Evolutionary conservation across 2,113 vertebrate genomes (phyloP).

Genomic region (Pyxicephalus adspersus): DNA sequence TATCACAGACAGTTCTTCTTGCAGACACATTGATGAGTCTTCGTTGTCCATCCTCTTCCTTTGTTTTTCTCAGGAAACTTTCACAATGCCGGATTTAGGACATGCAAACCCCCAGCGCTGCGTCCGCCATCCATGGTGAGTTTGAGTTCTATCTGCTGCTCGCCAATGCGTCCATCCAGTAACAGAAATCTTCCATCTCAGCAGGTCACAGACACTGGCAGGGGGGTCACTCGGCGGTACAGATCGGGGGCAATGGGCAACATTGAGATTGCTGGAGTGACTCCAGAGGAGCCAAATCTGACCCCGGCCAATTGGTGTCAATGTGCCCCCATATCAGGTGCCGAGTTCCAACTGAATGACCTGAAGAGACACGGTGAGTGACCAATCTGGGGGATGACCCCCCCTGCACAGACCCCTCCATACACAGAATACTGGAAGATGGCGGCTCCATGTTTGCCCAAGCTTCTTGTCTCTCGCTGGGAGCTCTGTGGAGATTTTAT

Average conservation of each 20-base stretch:
- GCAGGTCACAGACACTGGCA: constrained; percentile 57
- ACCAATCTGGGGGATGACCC: no score
- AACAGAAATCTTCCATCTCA: constrained; percentile 14
- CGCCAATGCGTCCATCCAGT: no score
- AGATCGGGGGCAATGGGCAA: constrained; percentile 57
- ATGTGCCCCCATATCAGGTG: constrained; percentile 53
- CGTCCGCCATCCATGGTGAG: constrained; percentile 59
- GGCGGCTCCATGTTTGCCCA: no score
- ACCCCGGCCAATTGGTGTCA: constrained; percentile 63
- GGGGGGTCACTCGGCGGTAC: constrained; percentile 44
- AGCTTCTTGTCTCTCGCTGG: no score
- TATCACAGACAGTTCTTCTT: no score
- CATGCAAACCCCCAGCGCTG: constrained; percentile 57
- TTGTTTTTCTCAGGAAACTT: constrained; percentile 63
- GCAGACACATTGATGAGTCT: no score
- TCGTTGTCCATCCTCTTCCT: neutral
- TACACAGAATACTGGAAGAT: no score
- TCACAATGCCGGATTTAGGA: constrained; percentile 57
- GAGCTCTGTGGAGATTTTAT: no score
- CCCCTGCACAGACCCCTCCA: no score
- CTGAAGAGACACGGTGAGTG: constrained; percentile 52
- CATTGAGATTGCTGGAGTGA: constrained; percentile 33
- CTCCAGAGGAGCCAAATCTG: constrained; percentile 56
- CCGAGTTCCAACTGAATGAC: constrained; percentile 61
- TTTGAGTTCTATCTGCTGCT: neutral